Conservation (phyloP, 1,140 invertebrate species). For the Kradibia gibbosae region DNA sequence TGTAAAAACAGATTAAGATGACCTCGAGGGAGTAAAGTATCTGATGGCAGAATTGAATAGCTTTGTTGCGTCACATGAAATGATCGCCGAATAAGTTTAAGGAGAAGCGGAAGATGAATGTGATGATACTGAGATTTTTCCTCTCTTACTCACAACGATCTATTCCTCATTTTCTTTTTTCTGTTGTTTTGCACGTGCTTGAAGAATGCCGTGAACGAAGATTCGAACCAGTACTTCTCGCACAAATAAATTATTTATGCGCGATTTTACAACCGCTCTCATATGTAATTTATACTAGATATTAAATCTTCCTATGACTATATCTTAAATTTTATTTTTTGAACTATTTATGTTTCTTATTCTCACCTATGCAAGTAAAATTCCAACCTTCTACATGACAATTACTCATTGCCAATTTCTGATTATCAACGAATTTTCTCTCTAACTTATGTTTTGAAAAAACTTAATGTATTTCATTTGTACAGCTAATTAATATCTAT, state of each 20-base stretch:
- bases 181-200: not conserved
- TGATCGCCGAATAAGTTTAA: not conserved
- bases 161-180: not conserved
- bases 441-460: no score
- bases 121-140: not conserved
- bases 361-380: no score
- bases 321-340: not conserved
- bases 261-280: not conserved
- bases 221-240: not conserved
- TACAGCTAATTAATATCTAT: no score
- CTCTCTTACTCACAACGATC: not conserved
- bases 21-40: not conserved
- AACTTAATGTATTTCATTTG: no score
- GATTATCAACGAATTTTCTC: no score
- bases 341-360: not conserved
- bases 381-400: no score
- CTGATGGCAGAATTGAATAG: conserved; percentile 2
- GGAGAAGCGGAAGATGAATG: not conserved
- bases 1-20: not conserved
- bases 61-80: not conserved
- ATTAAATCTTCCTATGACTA: not conserved
- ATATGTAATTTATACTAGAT: not conserved
- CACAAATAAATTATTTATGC: conserved; percentile 9
- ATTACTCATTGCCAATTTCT: no score
- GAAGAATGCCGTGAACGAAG: not conserved